Base-by-base conservation (phyloP, 2,797 vertebrate genomes). In the Garrulus glandarius region DNA sequence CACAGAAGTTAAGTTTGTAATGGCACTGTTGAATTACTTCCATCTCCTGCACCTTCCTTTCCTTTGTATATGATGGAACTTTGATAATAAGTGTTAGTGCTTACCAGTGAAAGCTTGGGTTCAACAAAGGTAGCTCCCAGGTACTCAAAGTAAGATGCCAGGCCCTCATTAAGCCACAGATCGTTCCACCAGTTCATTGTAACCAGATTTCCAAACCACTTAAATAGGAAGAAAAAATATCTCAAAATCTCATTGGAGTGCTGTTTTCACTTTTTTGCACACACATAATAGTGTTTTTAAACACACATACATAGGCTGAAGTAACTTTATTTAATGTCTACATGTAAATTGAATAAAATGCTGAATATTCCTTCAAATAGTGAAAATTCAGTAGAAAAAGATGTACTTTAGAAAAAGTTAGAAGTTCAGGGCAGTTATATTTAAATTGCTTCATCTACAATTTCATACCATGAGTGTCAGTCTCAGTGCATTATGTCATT, bases 141-240 rank as follows among this genome's bases (percentile, higher is more conserved):
- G 77, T 96, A 87, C 63, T 98, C 98, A 88, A 98, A 97, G 68
- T 98, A 98, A 92, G 98, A 96, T n/a, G 98, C 95, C 86, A 98
- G 97, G 53, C 98, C 98, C 80, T 98, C 98, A 1, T 98, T 98
- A 89, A 98, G 98, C 98, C 98, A 98, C 32, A 98, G 50, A 79
- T 98, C 96, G 50, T 98, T 98, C 98, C 98, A 98, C 98, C 98
- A 98, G 24, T 89, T 97, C 97, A 98, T 98, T 34, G 98, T 98
- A 82, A 98, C 98, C 85, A 98, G 95, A 96, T 98, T 98, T 98
- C 98, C 98, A 97, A 98, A 98, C 98, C 98, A 98, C 98, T 98
- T 96, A 91, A 90, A 97, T 6, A 76, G n/a, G 88, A 94, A 87
- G 52, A 84, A 77, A 90, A 95, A 77, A 52, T 12, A 9, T 60